Evolutionary conservation across 2,113 vertebrate genomes (phyloP).

Genomic region (Bos indicus): DNA sequence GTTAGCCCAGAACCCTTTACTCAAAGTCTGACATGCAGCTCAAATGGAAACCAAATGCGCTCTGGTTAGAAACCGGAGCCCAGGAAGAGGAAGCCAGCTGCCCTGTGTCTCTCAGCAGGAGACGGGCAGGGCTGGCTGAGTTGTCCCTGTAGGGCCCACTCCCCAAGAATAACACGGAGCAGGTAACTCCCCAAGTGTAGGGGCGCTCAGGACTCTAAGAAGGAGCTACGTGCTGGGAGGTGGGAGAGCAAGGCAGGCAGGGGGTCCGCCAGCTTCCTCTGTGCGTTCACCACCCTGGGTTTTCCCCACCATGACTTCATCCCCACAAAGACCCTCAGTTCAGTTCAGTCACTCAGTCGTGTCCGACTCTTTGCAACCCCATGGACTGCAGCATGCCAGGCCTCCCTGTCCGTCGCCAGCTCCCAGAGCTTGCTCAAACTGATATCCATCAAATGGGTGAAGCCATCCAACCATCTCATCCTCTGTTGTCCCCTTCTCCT

Average conservation of each 20-base stretch:
- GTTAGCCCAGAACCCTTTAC: not conserved
- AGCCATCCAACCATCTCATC: not conserved
- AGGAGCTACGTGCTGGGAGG: not conserved
- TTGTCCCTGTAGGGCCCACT: not conserved
- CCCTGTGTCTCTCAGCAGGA: not conserved
- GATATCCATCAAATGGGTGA: not conserved
- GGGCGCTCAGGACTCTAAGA: not conserved
- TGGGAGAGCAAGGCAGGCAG: rapidly evolving
- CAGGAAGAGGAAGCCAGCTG: not conserved
- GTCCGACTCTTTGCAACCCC: not conserved
- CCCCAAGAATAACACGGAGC: not conserved
- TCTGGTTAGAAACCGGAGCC: not conserved
- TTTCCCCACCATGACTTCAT: not conserved
- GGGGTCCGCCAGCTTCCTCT: rapidly evolving
- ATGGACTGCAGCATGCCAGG: not conserved
- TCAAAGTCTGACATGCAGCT: not conserved
- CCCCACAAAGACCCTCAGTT: not conserved
- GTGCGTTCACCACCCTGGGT: rapidly evolving
- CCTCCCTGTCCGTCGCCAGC: not conserved
- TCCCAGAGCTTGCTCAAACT: not conserved
- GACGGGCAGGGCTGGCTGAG: not conserved
- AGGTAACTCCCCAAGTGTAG: rapidly evolving
- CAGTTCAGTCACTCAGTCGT: not conserved
- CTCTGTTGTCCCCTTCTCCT: not conserved
- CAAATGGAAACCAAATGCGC: not conserved